phyloP scores from a whole-genome alignment of 1,140 invertebrate genomes.

The Bursaphelenchus mucronatus region DNA sequence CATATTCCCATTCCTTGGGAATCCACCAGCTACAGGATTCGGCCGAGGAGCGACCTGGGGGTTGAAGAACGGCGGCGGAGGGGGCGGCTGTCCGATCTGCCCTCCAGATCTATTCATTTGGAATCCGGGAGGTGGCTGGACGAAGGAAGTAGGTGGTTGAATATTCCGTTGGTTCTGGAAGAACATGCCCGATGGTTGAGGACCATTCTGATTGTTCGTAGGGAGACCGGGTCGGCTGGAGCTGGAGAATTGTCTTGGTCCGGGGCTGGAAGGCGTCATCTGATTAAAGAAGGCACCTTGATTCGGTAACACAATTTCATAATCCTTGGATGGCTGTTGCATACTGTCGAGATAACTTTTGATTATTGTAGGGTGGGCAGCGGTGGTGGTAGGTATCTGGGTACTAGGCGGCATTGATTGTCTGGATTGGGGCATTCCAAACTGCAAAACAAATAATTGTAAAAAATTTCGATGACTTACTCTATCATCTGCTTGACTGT shows the following conservation, averaged over 20 bases:
- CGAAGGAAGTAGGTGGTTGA: neutral
- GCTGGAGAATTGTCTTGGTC: constrained; percentile 7
- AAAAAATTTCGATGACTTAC: neutral
- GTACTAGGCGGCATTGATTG: neutral
- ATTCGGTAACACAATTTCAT: neutral
- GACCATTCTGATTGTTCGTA: neutral
- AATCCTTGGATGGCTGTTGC: constrained; percentile 9
- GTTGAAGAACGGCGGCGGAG: too few relatives aligned
- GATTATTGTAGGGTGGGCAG: constrained; percentile 5
- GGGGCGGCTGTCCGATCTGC: too few relatives aligned
- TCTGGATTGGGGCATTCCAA: constrained; percentile 5
- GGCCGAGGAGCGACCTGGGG: too few relatives aligned
- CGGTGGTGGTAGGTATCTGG: constrained; percentile 6
- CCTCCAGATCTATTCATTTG: too few relatives aligned
- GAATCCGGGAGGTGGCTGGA: constrained; percentile 18
- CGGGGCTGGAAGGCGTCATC: neutral
- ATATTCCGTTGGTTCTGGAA: neutral
- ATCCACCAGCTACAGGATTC: too few relatives aligned
- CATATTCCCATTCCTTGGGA: too few relatives aligned
- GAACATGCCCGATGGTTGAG: neutral
- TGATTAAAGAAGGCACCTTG: too few relatives aligned
- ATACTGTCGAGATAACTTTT: constrained; percentile 10
- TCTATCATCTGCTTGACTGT: neutral
- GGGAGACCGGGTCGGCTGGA: neutral
- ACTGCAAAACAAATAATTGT: neutral